phyloP scores from a whole-genome alignment of 2,113 vertebrate species.

The Phocoena sinus region DNA sequence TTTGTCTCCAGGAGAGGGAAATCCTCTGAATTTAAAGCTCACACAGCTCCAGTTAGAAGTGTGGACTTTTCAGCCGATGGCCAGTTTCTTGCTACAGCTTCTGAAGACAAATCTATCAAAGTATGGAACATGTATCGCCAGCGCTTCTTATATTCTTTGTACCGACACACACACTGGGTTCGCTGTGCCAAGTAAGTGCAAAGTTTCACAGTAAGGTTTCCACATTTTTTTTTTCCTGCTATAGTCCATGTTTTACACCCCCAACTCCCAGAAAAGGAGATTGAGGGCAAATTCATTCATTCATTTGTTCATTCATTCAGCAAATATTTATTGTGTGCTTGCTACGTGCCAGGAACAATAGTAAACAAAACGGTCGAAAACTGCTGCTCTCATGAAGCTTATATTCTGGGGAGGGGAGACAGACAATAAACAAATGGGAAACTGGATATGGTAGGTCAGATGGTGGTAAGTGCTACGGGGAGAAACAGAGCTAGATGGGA shows the following conservation, averaged over 20 bases:
- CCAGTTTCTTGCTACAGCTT: conserved; percentile 88
- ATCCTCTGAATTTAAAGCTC: conserved; percentile 89
- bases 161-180: conserved; percentile 93
- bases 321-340: not conserved
- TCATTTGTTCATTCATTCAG: not conserved
- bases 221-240: not conserved
- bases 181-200: conserved; percentile 89
- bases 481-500: not conserved
- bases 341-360: not conserved
- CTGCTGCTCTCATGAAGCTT: not conserved
- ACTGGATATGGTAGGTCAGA: not conserved
- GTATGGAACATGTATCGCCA: conserved; percentile 89
- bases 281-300: not conserved
- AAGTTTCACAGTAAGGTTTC: not conserved
- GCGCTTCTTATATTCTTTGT: conserved; percentile 88
- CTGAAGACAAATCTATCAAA: conserved; percentile 94
- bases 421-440: not conserved
- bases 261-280: not conserved
- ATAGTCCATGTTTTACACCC: accelerated
- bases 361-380: not conserved
- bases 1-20: conserved; percentile 86
- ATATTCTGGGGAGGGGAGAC: not conserved
- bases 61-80: conserved; percentile 91
- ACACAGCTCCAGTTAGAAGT: conserved; percentile 89
- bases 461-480: not conserved